phyloP scores from a whole-genome alignment of 2,113 vertebrate species.

The Spea bombifrons region DNA sequence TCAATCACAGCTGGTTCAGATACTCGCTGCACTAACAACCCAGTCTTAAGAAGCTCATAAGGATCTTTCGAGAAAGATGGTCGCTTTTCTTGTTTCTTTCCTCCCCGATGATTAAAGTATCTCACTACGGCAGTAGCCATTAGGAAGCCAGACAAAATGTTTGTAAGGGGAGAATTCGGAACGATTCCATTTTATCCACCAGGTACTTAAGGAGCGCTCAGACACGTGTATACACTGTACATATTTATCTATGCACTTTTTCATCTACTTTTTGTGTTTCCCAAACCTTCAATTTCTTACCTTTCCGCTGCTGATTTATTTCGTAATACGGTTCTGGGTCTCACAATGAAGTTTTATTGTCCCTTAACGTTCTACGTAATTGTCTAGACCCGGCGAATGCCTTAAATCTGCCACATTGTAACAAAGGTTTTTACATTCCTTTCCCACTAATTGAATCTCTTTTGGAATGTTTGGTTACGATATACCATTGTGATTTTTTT shows the following conservation, averaged over 20 bases:
- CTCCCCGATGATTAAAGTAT: constrained; percentile 24
- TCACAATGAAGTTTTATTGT: background rate
- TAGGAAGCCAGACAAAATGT: background rate
- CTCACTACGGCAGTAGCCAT: background rate
- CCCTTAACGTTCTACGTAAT: constrained; percentile 8
- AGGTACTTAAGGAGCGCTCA: background rate
- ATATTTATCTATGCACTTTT: background rate
- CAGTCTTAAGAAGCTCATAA: constrained; percentile 25
- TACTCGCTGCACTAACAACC: constrained; percentile 3
- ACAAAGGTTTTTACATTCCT: background rate
- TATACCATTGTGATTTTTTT: background rate
- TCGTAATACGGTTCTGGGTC: background rate
- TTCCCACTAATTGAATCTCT: constrained; percentile 8
- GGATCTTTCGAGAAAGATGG: background rate
- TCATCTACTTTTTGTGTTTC: background rate
- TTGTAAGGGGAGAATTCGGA: background rate
- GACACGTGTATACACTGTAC: background rate
- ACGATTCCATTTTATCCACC: background rate
- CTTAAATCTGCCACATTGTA: constrained; percentile 12
- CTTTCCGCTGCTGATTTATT: background rate
- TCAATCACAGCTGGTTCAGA: constrained; percentile 2
- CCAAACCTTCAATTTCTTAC: background rate
- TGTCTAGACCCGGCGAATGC: constrained; percentile 1
- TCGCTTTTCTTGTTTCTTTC: background rate
- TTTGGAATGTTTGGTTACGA: background rate